Conservation (phyloP, 1,140 invertebrate genomes). For the Drosophila azteca region DNA sequence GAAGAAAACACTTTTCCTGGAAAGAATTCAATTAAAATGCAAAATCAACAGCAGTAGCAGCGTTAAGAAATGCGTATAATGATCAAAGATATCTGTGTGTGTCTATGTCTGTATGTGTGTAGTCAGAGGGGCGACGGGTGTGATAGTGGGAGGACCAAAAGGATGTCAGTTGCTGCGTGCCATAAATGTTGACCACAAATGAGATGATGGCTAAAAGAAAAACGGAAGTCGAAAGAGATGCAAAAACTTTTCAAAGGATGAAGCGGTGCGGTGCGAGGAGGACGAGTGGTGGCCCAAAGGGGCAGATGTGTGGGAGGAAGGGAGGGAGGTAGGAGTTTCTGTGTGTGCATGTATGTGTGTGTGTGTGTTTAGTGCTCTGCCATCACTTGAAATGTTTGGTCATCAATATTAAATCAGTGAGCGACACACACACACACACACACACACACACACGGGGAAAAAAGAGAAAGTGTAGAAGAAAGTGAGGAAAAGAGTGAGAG, state of each 20-base stretch:
- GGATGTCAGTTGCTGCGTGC: constrained; percentile 7
- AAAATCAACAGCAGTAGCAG: too few species aligned
- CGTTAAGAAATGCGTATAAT: not conserved
- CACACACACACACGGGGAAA: constrained; percentile 44
- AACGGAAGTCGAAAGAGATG: constrained; percentile 37
- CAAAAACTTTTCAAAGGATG: constrained; percentile 47
- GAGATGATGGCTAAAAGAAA: constrained; percentile 15
- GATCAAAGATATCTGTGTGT: not conserved
- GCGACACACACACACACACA: constrained; percentile 53
- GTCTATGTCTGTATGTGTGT: constrained; percentile 2
- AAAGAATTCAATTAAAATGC: too few species aligned
- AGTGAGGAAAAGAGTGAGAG: not conserved
- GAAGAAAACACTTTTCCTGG: too few species aligned
- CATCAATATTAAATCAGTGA: constrained; percentile 78
- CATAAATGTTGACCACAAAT: constrained; percentile 58
- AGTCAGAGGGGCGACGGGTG: not conserved
- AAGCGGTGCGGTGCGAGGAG: too few species aligned
- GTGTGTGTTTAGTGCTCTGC: constrained; percentile 47
- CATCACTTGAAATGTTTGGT: constrained; percentile 78
- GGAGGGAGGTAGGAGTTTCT: not conserved
- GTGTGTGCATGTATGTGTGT: constrained; percentile 17
- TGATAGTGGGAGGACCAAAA: constrained; percentile 26
- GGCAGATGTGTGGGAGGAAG: not conserved
- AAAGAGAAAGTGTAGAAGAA: not conserved
- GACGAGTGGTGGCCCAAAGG: too few species aligned